Evolutionary conservation across 2,888 invertebrate species (phyloP).

Genomic region (Choristoneura rosaceana): DNA sequence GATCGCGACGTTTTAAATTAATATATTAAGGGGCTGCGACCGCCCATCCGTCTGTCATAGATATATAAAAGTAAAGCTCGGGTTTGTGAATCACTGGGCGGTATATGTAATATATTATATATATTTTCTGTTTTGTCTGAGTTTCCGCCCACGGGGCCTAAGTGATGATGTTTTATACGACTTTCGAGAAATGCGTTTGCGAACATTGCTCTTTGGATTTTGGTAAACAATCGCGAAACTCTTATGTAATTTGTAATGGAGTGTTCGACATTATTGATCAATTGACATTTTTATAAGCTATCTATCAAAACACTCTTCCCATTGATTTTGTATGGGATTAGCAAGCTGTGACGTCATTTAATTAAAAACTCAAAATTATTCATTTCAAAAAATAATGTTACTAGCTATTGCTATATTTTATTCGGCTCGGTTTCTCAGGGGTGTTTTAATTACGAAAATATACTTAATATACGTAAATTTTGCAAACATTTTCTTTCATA

Average conservation of each 20-base stretch:
- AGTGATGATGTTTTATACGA: constrained; percentile 24
- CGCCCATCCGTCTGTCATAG: constrained; percentile 41
- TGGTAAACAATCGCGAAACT: constrained; percentile 9
- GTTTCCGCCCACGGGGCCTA: constrained; percentile 51
- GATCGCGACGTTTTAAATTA: constrained; percentile 17
- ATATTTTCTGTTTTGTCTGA: constrained; percentile 66
- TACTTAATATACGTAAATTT: no score
- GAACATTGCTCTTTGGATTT: constrained; percentile 16
- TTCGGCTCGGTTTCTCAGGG: no score
- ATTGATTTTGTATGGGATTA: no score
- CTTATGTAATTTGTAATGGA: not conserved
- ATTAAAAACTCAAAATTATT: no score
- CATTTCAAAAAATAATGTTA: no score
- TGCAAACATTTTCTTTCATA: no score
- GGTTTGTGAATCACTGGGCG: constrained; percentile 48
- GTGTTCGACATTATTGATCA: not conserved
- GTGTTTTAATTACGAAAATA: no score
- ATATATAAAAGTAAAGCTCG: constrained; percentile 4
- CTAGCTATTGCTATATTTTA: no score
- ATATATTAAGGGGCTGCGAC: constrained; percentile 12
- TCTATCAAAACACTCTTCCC: no score
- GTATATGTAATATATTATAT: constrained; percentile 55
- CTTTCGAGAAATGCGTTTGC: constrained; percentile 3
- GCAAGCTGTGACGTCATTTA: no score
- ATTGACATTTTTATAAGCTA: no score